Conservation (phyloP, 2,113 vertebrate genomes). For the Otis tarda region DNA sequence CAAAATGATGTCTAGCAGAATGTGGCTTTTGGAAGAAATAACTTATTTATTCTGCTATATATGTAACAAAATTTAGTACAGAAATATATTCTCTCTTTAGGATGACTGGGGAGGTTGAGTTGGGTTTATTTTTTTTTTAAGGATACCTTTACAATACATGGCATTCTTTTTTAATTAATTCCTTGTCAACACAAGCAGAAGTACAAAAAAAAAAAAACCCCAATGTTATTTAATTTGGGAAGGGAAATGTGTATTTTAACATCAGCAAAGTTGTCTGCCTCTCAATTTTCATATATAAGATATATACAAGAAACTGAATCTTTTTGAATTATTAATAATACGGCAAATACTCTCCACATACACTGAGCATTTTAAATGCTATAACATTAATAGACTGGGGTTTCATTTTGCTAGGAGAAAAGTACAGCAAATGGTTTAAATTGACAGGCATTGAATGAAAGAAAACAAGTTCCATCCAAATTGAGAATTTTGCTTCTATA, state of each 20-base stretch:
- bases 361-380: background rate
- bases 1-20: background rate
- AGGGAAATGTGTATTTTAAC: background rate
- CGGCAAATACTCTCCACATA: background rate
- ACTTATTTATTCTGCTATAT: background rate
- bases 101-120: background rate
- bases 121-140: background rate
- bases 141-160: background rate
- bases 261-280: background rate
- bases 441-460: background rate
- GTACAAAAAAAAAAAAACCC: background rate
- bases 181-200: background rate
- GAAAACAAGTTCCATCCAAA: background rate
- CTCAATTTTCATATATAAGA: background rate
- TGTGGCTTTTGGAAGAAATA: background rate
- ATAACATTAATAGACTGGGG: background rate
- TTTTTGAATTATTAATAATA: background rate
- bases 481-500: background rate
- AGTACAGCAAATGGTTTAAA: background rate
- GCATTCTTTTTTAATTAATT: background rate
- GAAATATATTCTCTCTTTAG: background rate
- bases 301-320: background rate
- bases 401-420: background rate
- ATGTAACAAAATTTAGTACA: background rate
- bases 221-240: background rate